phyloP scores from a whole-genome alignment of 2,797 vertebrate genomes.

The Molossus alvarezi region DNA sequence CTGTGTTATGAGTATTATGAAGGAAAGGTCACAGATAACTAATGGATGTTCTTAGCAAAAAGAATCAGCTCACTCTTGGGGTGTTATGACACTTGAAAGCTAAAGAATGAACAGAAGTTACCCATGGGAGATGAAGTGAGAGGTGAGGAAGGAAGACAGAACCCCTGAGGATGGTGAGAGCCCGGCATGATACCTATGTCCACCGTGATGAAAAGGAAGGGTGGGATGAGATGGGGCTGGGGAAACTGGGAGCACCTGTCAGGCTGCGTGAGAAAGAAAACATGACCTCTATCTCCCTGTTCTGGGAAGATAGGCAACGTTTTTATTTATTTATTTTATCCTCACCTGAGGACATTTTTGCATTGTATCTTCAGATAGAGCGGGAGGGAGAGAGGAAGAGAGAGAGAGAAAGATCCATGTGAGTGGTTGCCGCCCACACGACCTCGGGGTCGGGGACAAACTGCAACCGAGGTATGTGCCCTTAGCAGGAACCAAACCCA shows the following conservation, averaged over 20 bases:
- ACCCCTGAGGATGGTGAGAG: neutral
- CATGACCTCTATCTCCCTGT: neutral
- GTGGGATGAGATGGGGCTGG: neutral
- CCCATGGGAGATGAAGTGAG: neutral
- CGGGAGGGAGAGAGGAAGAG: no score
- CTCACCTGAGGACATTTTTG: no score
- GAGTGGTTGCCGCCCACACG: no score
- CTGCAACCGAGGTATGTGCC: no score
- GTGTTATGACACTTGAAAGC: neutral
- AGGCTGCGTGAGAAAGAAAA: neutral
- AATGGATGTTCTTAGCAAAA: slow-evolving; percentile 29
- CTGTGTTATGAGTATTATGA: neutral
- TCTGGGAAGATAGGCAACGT: neutral
- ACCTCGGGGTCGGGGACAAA: no score
- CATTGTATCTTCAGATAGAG: no score
- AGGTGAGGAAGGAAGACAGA: neutral
- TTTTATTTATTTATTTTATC: neutral
- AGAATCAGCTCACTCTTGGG: neutral
- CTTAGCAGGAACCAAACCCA: no score
- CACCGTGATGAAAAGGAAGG: neutral
- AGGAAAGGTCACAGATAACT: neutral
- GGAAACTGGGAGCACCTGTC: no score
- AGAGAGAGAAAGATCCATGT: no score
- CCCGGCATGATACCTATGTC: neutral
- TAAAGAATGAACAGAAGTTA: slow-evolving; percentile 16